These are phyloP conservation scores for Scrobipalpa atriplicella DNA, from an alignment of 2,888 invertebrate genomes.

Conservation along the genomic window DNA sequence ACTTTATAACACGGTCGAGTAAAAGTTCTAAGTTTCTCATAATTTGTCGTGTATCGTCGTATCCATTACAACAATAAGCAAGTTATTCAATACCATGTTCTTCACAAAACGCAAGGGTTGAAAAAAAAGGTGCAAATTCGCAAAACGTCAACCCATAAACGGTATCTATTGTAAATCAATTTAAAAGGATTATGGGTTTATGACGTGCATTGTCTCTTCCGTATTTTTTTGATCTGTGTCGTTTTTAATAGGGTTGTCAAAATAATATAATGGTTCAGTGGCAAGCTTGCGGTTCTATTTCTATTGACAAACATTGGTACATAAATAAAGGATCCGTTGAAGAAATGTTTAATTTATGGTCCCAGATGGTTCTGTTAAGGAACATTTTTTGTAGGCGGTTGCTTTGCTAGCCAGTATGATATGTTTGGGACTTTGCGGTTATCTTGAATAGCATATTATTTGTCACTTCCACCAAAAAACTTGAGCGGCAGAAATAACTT, in stretches of 20 bases:
- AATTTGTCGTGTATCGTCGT: not conserved
- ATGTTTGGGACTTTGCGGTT: conserved; percentile 10
- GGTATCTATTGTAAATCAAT: conserved; percentile 62
- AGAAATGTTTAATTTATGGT: conserved; percentile 60
- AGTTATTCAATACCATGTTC: not conserved
- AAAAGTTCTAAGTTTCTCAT: not conserved
- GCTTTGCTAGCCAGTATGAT: not conserved
- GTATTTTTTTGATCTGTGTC: conserved; percentile 48
- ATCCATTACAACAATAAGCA: not conserved
- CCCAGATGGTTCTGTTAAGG: conserved; percentile 36
- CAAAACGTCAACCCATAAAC: conserved; percentile 40
- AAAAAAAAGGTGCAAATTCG: conserved; percentile 32
- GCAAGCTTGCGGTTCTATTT: conserved; percentile 33
- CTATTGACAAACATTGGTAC: conserved; percentile 59
- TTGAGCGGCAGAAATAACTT: not conserved
- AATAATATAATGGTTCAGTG: conserved; percentile 44
- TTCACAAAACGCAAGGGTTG: conserved; percentile 14
- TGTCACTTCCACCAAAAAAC: not conserved
- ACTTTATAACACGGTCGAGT: not conserved
- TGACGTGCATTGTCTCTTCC: conserved; percentile 54
- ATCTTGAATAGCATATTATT: not conserved
- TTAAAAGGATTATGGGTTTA: conserved; percentile 60
- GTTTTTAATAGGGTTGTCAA: conserved; percentile 45
- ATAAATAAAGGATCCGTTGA: conserved; percentile 49
- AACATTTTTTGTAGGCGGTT: conserved; percentile 16